phyloP scores from a whole-genome alignment of 1,140 invertebrate species.

The Bombyx mori region ASM3026992v2 NC_085116.1:13346501-13347000 shows the following conservation, averaged over 20 bases:
- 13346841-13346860: slow-evolving; percentile 28
- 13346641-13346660: too few species aligned
- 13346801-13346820: slow-evolving; percentile 76
- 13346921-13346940: slow-evolving; percentile 88
- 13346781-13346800: slow-evolving; percentile 73
- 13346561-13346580: too few species aligned
- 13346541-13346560: too few species aligned
- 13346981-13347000: too few species aligned
- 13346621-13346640: too few species aligned
- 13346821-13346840: slow-evolving; percentile 50
- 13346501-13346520: too few species aligned
- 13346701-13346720: slow-evolving; percentile 21
- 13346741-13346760: slow-evolving; percentile 66
- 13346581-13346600: too few species aligned
- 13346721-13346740: slow-evolving; percentile 71
- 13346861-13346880: slow-evolving; percentile 76
- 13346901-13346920: slow-evolving; percentile 84
- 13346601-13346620: too few species aligned
- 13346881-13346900: slow-evolving; percentile 83
- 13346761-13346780: slow-evolving; percentile 58
- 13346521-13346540: too few species aligned
- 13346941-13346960: slow-evolving; percentile 94
- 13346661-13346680: too few species aligned
- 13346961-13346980: slow-evolving; percentile 81
- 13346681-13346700: not conserved